Evolutionary conservation across 1,140 invertebrate genomes (phyloP).

Genomic region (Papilio xuthus): DNA sequence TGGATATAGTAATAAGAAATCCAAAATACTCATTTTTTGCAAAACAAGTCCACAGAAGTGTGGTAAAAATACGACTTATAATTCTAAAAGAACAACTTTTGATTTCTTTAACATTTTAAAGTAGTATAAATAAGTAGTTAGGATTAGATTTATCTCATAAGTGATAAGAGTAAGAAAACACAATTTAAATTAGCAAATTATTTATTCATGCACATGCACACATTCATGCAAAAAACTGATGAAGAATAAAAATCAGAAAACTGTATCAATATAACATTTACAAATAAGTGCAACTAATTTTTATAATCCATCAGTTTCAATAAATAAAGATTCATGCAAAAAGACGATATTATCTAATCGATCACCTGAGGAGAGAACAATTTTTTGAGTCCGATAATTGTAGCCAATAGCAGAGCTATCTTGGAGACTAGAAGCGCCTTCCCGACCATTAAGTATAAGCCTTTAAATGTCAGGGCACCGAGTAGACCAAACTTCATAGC

Average conservation of each 20-base stretch:
- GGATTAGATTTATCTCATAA: not conserved
- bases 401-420: constrained; percentile 89
- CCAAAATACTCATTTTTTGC: too few species aligned
- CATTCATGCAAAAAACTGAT: constrained; percentile 36
- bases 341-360: constrained; percentile 52
- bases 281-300: not conserved
- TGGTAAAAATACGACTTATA: too few species aligned
- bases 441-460: constrained; percentile 89
- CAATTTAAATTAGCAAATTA: constrained; percentile 21
- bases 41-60: too few species aligned
- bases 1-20: too few species aligned
- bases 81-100: too few species aligned
- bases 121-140: too few species aligned
- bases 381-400: constrained; percentile 91
- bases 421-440: constrained; percentile 92
- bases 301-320: constrained; percentile 27
- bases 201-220: constrained; percentile 37
- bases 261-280: constrained; percentile 5
- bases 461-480: constrained; percentile 90
- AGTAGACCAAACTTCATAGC: constrained; percentile 90
- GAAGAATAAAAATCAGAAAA: constrained; percentile 16
- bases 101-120: too few species aligned
- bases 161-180: constrained; percentile 26
- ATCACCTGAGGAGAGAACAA: constrained; percentile 86
- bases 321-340: constrained; percentile 45